Evolutionary conservation across 2,888 invertebrate genomes (phyloP).

Genomic region (Brachyptera risi): DNA sequence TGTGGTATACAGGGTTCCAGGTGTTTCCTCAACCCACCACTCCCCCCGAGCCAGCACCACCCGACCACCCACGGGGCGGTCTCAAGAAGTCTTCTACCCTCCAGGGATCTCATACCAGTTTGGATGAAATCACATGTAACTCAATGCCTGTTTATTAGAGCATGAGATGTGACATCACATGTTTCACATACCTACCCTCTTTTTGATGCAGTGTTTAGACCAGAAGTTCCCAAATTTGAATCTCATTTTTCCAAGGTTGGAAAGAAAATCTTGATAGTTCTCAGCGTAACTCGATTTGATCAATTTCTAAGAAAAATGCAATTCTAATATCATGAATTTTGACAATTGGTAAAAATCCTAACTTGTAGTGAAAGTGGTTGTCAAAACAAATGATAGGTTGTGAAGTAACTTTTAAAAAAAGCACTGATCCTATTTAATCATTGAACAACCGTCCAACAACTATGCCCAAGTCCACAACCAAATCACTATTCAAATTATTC

Average conservation of each 20-base stretch:
- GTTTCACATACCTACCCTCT: conserved; percentile 43
- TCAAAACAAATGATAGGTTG: no score
- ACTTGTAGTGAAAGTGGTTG: no score
- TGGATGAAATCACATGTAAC: conserved; percentile 63
- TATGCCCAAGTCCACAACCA: no score
- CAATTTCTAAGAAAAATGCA: no score
- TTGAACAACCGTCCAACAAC: no score
- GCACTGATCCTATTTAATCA: no score
- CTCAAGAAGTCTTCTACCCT: conserved; percentile 41
- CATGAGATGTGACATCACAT: conserved; percentile 62
- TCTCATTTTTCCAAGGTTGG: neutral
- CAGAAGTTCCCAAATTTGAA: neutral
- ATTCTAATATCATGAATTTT: no score
- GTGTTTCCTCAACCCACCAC: conserved; percentile 81
- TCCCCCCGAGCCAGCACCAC: conserved; percentile 80
- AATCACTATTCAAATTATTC: no score
- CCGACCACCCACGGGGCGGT: conserved; percentile 57
- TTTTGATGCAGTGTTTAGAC: neutral
- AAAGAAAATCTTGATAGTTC: no score
- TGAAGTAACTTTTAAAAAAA: no score
- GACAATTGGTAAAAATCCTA: no score
- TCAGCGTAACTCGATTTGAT: no score
- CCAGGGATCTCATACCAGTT: conserved; percentile 49
- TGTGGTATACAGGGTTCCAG: conserved; percentile 70
- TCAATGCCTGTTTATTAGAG: conserved; percentile 8